These are phyloP conservation scores for Drosophila imparisetae DNA, from an alignment of 2,888 invertebrate species.

Conservation along the genomic window DNA sequence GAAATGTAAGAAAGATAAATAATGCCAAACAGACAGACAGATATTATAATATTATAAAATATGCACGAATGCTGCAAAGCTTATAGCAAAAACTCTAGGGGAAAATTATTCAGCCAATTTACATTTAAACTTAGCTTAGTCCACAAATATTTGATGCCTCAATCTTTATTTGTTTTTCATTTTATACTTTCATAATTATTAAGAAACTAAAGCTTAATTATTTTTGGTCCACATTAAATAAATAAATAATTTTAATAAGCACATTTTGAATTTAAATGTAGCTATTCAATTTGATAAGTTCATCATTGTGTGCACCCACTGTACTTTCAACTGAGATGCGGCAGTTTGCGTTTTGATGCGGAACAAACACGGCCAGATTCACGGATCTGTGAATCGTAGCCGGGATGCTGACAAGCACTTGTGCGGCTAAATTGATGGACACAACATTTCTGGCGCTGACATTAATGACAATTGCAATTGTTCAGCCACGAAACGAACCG, in stretches of 20 bases:
- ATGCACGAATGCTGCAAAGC: not conserved
- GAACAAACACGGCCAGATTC: conserved; percentile 16
- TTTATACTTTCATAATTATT: not conserved
- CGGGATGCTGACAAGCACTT: conserved; percentile 36
- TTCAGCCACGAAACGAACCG: conserved; percentile 63
- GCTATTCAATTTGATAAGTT: not conserved
- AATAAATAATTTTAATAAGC: not conserved
- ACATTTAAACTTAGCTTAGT: not conserved
- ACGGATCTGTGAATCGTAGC: conserved; percentile 2
- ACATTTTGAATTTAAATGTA: not conserved
- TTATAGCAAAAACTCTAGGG: not conserved
- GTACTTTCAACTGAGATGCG: conserved; percentile 11
- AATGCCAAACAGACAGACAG: conserved; percentile 17
- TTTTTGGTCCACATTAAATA: not conserved
- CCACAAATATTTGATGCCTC: not conserved
- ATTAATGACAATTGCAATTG: conserved; percentile 71
- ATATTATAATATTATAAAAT: not conserved
- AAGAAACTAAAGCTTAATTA: not conserved
- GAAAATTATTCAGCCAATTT: not conserved
- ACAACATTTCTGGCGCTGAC: conserved; percentile 62
- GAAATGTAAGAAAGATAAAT: conserved; percentile 42
- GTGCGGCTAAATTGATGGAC: conserved; percentile 69
- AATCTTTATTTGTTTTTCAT: not conserved
- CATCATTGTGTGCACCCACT: conserved; percentile 9
- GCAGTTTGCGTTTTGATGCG: conserved; percentile 17